Percentiles rank a stretch among this genome's conserved stretches.
Evolutionary conservation across 2,113 vertebrate species (phyloP).

Genomic region (Marmota monax): DNA sequence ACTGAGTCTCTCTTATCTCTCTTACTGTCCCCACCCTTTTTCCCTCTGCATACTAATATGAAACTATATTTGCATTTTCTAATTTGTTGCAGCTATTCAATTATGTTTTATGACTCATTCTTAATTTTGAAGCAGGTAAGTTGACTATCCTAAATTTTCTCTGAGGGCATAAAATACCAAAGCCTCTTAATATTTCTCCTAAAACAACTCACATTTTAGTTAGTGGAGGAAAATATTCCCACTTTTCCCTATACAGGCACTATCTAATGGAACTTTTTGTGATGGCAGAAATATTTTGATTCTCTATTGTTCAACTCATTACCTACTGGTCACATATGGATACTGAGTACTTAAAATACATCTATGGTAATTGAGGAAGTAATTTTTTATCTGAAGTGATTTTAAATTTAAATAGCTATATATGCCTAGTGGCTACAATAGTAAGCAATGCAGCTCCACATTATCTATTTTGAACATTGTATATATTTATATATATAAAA

Average conservation of each 20-base stretch:
- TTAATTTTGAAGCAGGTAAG: constrained; percentile 74
- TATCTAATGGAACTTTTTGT: not conserved
- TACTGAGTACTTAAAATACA: constrained; percentile 13
- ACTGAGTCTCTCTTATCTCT: constrained; percentile 9
- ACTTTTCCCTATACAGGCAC: constrained; percentile 10
- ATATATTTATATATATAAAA: not conserved
- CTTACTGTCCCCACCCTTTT: not conserved
- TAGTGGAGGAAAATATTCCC: not conserved
- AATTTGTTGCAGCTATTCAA: constrained; percentile 59
- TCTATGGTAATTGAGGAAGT: constrained; percentile 25
- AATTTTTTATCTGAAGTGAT: constrained; percentile 15
- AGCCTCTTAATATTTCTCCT: constrained; percentile 56
- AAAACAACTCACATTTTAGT: constrained; percentile 42
- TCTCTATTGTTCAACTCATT: not conserved
- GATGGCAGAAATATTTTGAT: not conserved
- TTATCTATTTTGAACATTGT: not conserved
- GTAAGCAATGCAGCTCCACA: not conserved
- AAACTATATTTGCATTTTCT: constrained; percentile 58
- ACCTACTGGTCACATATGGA: not conserved
- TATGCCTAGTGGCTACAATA: not conserved
- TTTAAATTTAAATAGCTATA: constrained; percentile 43
- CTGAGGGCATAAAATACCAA: constrained; percentile 64
- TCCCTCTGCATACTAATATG: constrained; percentile 20
- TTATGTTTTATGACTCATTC: constrained; percentile 67
- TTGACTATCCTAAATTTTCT: constrained; percentile 56